These are phyloP conservation scores for Spodoptera exigua DNA, from an alignment of 2,888 invertebrate genomes.

Conservation along the genomic window DNA sequence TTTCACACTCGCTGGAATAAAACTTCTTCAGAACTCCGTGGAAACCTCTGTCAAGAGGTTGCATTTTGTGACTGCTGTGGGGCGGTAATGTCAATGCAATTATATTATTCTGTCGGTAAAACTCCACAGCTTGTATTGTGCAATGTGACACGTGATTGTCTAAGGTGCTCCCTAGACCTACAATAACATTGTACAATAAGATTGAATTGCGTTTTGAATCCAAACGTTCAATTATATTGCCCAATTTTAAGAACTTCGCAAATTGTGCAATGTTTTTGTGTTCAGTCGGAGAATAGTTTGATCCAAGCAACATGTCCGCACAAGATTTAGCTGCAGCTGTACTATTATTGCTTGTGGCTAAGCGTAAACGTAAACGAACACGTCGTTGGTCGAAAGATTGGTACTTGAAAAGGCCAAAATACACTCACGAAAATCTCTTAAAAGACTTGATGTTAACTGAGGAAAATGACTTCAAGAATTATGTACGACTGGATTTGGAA, in stretches of 20 bases:
- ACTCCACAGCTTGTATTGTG: no score
- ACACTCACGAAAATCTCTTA: conserved; percentile 3
- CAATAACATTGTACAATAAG: background rate
- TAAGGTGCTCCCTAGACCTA: background rate
- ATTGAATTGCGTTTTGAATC: background rate
- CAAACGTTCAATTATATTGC: conserved; percentile 1
- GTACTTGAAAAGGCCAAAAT: background rate
- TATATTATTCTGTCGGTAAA: no score
- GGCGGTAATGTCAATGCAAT: background rate
- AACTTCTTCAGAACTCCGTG: background rate
- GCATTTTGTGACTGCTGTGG: background rate
- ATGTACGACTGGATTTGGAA: conserved; percentile 1
- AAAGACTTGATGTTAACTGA: background rate
- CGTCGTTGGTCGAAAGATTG: background rate
- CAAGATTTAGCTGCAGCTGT: conserved; percentile 1
- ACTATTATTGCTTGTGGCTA: background rate
- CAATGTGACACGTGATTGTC: background rate
- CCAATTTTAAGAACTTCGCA: background rate
- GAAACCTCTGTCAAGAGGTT: background rate
- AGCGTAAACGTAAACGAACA: background rate
- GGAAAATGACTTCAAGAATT: conserved; percentile 1
- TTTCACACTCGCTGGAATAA: background rate
- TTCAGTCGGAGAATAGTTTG: no score
- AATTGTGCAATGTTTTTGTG: background rate
- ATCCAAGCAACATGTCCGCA: conserved; percentile 2